phyloP scores from a whole-genome alignment of 2,888 invertebrate genomes.

The Odontomyia ornata region DNA sequence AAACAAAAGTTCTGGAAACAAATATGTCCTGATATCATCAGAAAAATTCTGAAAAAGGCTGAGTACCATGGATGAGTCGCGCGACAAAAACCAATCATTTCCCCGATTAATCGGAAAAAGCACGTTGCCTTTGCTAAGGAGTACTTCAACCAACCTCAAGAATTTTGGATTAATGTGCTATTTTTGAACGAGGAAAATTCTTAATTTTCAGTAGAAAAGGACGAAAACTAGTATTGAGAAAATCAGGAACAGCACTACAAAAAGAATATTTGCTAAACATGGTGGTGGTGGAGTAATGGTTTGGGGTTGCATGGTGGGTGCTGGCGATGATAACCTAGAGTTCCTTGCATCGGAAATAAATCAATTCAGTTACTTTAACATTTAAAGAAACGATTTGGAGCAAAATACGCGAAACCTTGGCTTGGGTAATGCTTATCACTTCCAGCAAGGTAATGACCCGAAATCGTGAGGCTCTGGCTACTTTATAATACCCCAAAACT shows the following conservation, averaged over 20 bases:
- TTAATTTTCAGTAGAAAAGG: background rate
- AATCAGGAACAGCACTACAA: no score
- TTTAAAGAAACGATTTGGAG: background rate
- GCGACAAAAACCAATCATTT: background rate
- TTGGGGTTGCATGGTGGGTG: background rate
- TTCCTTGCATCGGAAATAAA: background rate
- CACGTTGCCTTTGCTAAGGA: no score
- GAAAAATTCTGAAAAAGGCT: background rate
- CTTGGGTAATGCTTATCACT: background rate
- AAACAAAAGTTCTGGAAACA: background rate
- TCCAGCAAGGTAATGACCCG: background rate
- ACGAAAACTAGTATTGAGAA: background rate
- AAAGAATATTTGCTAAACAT: no score
- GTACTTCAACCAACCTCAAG: background rate
- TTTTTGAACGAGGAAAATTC: background rate
- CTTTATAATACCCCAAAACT: slow-evolving; percentile 1
- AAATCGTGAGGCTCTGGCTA: background rate
- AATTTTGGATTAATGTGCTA: background rate
- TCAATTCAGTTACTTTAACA: background rate
- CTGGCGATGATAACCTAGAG: background rate
- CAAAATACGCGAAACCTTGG: background rate
- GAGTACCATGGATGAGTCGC: background rate
- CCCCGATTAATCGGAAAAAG: background rate
- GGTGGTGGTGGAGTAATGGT: no score
- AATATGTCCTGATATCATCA: background rate